phyloP scores from a whole-genome alignment of 1,140 invertebrate species.

The Chelonus insularis region DNA sequence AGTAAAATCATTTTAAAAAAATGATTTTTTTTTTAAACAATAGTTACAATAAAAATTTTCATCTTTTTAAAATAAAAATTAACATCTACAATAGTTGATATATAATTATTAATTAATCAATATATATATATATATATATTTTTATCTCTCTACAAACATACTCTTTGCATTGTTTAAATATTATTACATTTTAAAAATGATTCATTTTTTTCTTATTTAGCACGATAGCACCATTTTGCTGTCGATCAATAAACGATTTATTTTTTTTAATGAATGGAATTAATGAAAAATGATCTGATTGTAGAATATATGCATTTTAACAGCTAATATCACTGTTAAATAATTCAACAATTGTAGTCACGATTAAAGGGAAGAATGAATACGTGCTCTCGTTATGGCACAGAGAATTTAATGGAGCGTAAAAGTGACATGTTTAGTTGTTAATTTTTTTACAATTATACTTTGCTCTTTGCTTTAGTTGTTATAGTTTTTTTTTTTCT shows the following conservation, averaged over 20 bases:
- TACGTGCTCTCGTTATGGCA: conserved; percentile 40
- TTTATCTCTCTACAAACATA: background rate
- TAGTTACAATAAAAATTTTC: background rate
- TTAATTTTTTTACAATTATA: too few species aligned
- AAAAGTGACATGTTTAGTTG: conserved; percentile 44
- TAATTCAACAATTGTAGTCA: conserved; percentile 41
- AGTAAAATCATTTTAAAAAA: background rate
- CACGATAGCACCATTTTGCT: too few species aligned
- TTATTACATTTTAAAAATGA: background rate
- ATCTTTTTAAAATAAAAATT: background rate
- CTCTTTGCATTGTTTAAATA: background rate
- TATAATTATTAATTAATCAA: background rate
- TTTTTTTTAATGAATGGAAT: too few species aligned
- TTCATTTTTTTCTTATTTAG: too few species aligned
- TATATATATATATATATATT: background rate
- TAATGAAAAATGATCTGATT: too few species aligned
- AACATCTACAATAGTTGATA: background rate
- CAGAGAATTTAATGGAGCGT: conserved; percentile 37
- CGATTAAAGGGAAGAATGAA: conserved; percentile 26
- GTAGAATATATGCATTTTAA: too few species aligned
- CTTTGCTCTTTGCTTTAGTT: too few species aligned
- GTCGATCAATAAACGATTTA: too few species aligned
- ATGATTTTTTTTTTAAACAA: conserved; percentile 8
- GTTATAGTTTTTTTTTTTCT: too few species aligned
- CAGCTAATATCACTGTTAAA: conserved; percentile 30